A percentile compares a stretch with the other conserved stretches of the same genome.
phyloP scores from a whole-genome alignment of 1,140 invertebrate species.

The Lepidostoma basale region DNA sequence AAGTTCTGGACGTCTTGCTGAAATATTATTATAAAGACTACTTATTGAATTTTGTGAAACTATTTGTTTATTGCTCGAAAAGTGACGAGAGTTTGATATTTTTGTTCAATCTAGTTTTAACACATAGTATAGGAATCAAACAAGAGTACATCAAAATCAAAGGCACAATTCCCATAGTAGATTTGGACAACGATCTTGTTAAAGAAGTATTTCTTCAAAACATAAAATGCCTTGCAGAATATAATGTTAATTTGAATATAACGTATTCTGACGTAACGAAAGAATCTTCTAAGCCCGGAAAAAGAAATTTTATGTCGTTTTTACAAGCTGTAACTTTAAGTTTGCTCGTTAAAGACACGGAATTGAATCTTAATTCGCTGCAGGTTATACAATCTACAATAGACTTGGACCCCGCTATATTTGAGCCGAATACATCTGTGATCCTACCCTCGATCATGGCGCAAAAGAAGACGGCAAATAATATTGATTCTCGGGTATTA shows the following conservation, averaged over 20 bases:
- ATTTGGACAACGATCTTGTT: not conserved
- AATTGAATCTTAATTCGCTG: not conserved
- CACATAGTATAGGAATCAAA: slow-evolving; percentile 17
- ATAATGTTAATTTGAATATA: slow-evolving; percentile 39
- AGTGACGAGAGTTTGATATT: slow-evolving; percentile 28
- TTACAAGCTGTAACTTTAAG: slow-evolving; percentile 26
- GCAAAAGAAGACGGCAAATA: slow-evolving; percentile 25
- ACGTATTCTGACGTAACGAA: slow-evolving; percentile 7
- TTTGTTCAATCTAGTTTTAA: slow-evolving; percentile 31
- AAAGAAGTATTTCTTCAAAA: slow-evolving; percentile 33
- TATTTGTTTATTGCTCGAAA: slow-evolving; percentile 35
- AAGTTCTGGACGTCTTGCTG: slow-evolving; percentile 35
- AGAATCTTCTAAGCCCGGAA: slow-evolving; percentile 5
- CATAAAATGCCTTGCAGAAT: slow-evolving; percentile 26
- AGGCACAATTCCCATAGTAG: not conserved
- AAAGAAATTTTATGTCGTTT: slow-evolving; percentile 29
- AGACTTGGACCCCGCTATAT: slow-evolving; percentile 35
- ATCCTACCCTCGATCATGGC: slow-evolving; percentile 33
- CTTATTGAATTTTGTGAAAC: slow-evolving; percentile 31
- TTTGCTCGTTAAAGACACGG: slow-evolving; percentile 3
- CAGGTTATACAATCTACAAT: slow-evolving; percentile 27
- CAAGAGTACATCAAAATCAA: slow-evolving; percentile 32
- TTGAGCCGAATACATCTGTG: slow-evolving; percentile 24
- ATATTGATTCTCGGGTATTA: not conserved
- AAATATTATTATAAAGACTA: slow-evolving; percentile 21